Evolutionary conservation across 2,888 invertebrate species (phyloP).

Genomic region (Oxyscelio sp.): DNA sequence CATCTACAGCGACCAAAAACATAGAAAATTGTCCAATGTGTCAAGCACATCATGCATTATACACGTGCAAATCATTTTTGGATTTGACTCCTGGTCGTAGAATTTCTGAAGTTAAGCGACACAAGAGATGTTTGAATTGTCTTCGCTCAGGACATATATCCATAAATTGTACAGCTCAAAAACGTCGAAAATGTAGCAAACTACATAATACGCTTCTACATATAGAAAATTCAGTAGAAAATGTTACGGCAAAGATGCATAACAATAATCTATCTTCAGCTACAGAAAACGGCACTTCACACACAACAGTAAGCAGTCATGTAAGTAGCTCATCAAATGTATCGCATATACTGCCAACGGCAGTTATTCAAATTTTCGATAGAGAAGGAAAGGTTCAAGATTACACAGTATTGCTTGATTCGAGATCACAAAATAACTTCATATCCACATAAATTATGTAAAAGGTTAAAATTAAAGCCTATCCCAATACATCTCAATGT

Average conservation of each 20-base stretch:
- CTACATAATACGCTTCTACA: slow-evolving; percentile 39
- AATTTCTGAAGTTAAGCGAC: slow-evolving; percentile 19
- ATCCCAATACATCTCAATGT: background rate
- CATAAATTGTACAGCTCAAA: slow-evolving; percentile 4
- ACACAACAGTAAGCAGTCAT: slow-evolving; percentile 4
- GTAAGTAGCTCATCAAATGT: no score
- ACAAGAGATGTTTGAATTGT: slow-evolving; percentile 48
- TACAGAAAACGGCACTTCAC: background rate
- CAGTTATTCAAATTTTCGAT: no score
- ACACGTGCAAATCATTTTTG: slow-evolving; percentile 30
- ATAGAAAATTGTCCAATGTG: slow-evolving; percentile 28
- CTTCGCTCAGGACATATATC: slow-evolving; percentile 11
- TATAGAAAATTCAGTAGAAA: slow-evolving; percentile 33
- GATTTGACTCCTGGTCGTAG: slow-evolving; percentile 4
- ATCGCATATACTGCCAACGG: no score
- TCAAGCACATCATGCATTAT: slow-evolving; percentile 23
- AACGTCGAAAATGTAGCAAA: slow-evolving; percentile 31
- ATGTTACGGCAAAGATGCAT: background rate
- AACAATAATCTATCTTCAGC: background rate
- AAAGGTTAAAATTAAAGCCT: slow-evolving; percentile 3
- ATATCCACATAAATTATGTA: background rate
- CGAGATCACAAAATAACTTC: slow-evolving; percentile 22
- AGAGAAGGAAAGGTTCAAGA: slow-evolving; percentile 2
- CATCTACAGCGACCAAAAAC: background rate
- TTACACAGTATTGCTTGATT: slow-evolving; percentile 33